phyloP scores from a whole-genome alignment of 2,797 vertebrate genomes.

The Hydrocynus forskahlii region DNA sequence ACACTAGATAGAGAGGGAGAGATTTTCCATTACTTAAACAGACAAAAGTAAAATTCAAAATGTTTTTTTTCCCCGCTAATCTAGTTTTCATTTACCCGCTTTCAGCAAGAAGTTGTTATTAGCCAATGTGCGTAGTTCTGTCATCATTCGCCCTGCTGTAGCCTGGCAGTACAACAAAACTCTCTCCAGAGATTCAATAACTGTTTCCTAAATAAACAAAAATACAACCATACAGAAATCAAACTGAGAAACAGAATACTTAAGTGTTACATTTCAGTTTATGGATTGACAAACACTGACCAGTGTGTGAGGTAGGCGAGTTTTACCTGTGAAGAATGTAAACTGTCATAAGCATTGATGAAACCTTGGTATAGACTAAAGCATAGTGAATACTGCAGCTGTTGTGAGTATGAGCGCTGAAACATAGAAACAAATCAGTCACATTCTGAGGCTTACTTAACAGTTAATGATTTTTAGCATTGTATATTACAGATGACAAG shows the following conservation, averaged over 20 bases:
- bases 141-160: conserved; percentile 77
- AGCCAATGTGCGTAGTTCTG: conserved; percentile 73
- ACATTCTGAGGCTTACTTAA: no score
- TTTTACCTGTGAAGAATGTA: conserved; percentile 82
- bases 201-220: conserved; percentile 67
- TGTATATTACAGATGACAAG: no score
- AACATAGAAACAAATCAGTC: conserved; percentile 2
- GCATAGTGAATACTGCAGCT: conserved; percentile 80
- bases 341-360: conserved; percentile 76
- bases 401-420: conserved; percentile 43
- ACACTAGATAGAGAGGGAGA: conserved; percentile 67
- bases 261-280: background rate
- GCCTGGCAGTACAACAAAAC: conserved; percentile 75
- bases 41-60: background rate
- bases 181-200: conserved; percentile 65
- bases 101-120: conserved; percentile 76
- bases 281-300: background rate
- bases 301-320: background rate
- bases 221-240: conserved; percentile 16
- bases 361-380: conserved; percentile 82
- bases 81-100: conserved; percentile 75
- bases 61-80: no score
- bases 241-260: background rate
- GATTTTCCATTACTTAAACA: background rate
- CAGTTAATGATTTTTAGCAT: no score